These are phyloP conservation scores for Chloroclystis v-ata DNA, from an alignment of 2,888 invertebrate species.

Conservation along the genomic window DNA sequence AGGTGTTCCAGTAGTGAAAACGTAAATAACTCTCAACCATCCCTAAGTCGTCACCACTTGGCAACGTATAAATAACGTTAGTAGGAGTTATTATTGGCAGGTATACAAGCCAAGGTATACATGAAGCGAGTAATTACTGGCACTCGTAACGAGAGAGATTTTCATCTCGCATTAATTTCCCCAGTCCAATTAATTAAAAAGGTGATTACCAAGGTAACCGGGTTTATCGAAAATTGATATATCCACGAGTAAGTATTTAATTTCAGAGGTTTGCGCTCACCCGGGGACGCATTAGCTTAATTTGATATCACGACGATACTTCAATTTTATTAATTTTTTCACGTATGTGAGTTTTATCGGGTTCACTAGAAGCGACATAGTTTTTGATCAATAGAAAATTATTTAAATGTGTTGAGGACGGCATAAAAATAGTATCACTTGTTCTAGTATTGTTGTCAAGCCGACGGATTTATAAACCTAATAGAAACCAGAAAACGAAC, in stretches of 20 bases:
- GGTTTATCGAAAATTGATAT: conserved; percentile 47
- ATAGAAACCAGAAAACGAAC: too few species aligned
- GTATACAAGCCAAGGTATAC: not conserved
- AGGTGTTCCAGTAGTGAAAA: too few species aligned
- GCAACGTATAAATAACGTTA: too few species aligned
- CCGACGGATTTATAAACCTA: too few species aligned
- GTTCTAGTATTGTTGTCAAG: too few species aligned
- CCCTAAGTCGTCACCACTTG: too few species aligned
- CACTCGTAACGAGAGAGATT: conserved; percentile 4
- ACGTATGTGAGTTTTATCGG: conserved; percentile 31
- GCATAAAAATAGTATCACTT: too few species aligned
- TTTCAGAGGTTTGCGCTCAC: conserved; percentile 48
- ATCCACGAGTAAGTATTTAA: conserved; percentile 55
- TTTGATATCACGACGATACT: conserved; percentile 50
- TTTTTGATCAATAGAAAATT: too few species aligned
- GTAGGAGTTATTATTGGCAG: too few species aligned
- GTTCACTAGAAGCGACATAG: conserved; percentile 8
- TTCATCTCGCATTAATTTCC: conserved; percentile 10
- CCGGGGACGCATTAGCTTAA: conserved; percentile 64
- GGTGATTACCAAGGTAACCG: conserved; percentile 19
- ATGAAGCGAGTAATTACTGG: not conserved
- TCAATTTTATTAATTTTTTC: conserved; percentile 66
- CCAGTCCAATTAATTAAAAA: conserved; percentile 17
- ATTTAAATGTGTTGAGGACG: too few species aligned
- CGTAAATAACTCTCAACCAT: too few species aligned